Evolutionary conservation across 2,888 invertebrate genomes (phyloP).

Genomic region (Trachelus iudaicus): DNA sequence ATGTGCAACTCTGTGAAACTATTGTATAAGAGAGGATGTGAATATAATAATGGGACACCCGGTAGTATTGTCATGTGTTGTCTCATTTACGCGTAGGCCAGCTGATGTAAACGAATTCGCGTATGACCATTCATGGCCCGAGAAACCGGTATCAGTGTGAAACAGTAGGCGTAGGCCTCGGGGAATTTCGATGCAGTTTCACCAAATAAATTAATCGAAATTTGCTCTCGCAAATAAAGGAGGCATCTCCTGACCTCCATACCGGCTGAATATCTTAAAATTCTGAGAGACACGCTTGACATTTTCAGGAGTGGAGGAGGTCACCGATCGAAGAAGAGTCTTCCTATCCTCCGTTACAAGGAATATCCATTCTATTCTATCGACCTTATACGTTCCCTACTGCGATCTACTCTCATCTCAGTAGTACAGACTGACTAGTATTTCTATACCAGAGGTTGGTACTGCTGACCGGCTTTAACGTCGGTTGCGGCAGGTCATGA

Average conservation of each 20-base stretch:
- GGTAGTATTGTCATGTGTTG: background rate
- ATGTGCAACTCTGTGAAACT: background rate
- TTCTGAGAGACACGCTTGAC: background rate
- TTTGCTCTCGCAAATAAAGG: background rate
- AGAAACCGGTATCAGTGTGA: background rate
- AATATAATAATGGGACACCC: background rate
- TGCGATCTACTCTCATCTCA: background rate
- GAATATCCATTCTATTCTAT: background rate
- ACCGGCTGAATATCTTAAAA: background rate
- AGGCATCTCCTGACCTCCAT: background rate
- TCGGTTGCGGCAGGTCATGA: slow-evolving; percentile 52
- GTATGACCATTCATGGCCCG: background rate
- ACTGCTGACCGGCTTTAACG: slow-evolving; percentile 13
- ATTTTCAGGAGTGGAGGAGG: slow-evolving; percentile 2
- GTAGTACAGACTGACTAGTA: background rate
- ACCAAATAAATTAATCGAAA: background rate
- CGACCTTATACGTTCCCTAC: background rate
- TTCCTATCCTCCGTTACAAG: background rate
- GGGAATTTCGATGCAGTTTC: background rate
- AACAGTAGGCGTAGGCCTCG: background rate
- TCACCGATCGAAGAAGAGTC: background rate
- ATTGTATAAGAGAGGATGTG: background rate
- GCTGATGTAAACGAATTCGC: background rate
- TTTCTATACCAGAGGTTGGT: slow-evolving; percentile 10
- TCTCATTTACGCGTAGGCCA: background rate